These are phyloP conservation scores for Mnemiopsis leidyi DNA, from an alignment of 37 sponge, comb jelly and placozoan genomes.

Conservation along the genomic window DNA sequence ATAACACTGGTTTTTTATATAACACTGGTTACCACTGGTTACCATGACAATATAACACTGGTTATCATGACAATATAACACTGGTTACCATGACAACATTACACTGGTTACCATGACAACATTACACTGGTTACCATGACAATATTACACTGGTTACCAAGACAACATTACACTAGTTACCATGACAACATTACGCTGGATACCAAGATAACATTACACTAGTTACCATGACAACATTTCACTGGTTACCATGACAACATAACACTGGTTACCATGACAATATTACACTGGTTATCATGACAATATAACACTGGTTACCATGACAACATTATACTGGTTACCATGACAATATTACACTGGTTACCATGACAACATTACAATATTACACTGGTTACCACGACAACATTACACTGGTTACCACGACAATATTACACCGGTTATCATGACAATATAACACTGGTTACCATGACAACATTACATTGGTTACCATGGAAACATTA, in stretches of 20 bases:
- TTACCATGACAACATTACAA: neutral
- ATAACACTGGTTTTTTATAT: no score
- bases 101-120: no score
- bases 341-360: neutral
- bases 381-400: neutral
- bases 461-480: slow-evolving; percentile 19
- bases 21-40: no score
- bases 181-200: no score
- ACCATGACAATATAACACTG: no score
- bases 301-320: neutral
- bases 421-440: neutral
- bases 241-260: neutral
- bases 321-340: neutral
- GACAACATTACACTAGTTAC: no score
- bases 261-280: neutral
- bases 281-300: neutral
- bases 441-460: neutral
- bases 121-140: no score
- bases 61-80: no score
- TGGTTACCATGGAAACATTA: slow-evolving; percentile 24
- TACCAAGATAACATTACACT: neutral
- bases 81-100: no score
- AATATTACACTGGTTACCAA: no score
- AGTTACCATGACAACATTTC: neutral
- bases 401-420: neutral